Conservation (phyloP, 2,888 invertebrate genomes). For the Cepaea hortensis region DNA sequence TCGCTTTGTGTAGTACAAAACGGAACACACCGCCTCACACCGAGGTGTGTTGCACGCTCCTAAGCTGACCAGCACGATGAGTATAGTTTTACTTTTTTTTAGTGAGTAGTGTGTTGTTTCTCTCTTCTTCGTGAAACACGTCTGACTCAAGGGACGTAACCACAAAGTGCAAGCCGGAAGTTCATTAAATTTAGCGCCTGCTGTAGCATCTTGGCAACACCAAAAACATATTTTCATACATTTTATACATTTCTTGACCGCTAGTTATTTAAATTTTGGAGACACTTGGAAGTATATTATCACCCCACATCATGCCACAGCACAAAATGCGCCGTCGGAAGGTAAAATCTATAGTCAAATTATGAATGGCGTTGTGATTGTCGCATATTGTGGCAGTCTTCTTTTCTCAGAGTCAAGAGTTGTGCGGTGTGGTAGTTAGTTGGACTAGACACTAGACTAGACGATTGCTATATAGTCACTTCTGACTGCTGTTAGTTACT, state of each 20-base stretch:
- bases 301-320: neutral
- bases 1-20: no score
- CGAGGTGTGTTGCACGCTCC: no score
- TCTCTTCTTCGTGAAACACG: no score
- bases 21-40: no score
- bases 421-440: no score
- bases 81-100: no score
- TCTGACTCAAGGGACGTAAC: slow-evolving; percentile 8
- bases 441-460: no score
- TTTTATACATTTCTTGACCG: neutral
- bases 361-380: neutral
- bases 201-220: slow-evolving; percentile 5
- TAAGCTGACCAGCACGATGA: no score
- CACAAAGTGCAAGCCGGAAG: slow-evolving; percentile 18
- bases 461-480: no score
- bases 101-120: no score
- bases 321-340: slow-evolving; percentile 34
- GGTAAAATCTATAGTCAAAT: slow-evolving; percentile 1
- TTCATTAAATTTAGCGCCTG: slow-evolving; percentile 47
- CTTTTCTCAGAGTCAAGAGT: no score
- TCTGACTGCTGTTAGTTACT: no score
- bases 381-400: neutral
- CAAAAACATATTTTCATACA: slow-evolving; percentile 15
- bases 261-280: neutral
- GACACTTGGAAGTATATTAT: neutral